Percentiles rank a stretch among this genome's conserved stretches.
Evolutionary conservation across 1,140 invertebrate genomes (phyloP).

Genomic region (Paraescarpia echinospica): DNA sequence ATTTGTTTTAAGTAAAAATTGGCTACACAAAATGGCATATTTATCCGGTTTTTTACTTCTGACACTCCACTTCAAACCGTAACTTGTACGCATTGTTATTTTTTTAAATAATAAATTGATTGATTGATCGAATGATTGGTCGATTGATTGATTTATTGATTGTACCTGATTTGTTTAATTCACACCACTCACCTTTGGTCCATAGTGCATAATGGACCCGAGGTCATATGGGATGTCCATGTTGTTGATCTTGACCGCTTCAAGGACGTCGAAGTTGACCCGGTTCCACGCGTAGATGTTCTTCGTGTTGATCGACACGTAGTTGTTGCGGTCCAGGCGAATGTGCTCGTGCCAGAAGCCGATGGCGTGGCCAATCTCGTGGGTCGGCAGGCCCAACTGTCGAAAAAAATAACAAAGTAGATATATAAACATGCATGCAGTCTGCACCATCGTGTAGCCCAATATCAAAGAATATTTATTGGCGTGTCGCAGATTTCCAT

Average conservation of each 20-base stretch:
- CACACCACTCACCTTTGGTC: constrained; percentile 33
- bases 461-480: no score
- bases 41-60: no score
- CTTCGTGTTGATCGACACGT: constrained; percentile 53
- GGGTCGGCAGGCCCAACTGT: constrained; percentile 32
- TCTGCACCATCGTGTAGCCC: no score
- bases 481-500: no score
- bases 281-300: constrained; percentile 54
- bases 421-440: not conserved
- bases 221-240: constrained; percentile 43
- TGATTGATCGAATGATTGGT: not conserved
- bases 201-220: constrained; percentile 53
- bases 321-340: constrained; percentile 48
- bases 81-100: no score
- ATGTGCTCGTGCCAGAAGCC: constrained; percentile 57
- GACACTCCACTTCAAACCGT: no score
- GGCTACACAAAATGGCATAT: no score
- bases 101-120: not conserved
- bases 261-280: constrained; percentile 20
- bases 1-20: no score
- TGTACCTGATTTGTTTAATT: no score
- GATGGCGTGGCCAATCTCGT: constrained; percentile 56
- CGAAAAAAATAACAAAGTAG: not conserved
- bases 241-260: constrained; percentile 41
- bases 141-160: no score